phyloP scores from a whole-genome alignment of 1,140 invertebrate genomes.

The Leptoteleia sp. region DNA sequence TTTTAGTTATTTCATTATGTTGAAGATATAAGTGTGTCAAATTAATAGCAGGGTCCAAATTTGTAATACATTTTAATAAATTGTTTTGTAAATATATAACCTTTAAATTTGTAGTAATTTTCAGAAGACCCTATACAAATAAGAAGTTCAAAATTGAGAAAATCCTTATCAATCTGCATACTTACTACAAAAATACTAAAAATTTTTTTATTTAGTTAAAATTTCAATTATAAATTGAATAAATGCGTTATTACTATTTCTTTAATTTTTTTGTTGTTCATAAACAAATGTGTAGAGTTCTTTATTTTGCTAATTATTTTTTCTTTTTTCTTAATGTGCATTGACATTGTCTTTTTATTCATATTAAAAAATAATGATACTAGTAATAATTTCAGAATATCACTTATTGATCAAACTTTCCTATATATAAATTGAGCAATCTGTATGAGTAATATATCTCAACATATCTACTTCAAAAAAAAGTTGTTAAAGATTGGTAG shows the following conservation, averaged over 20 bases:
- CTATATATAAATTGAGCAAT: too few species aligned
- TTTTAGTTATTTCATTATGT: slow-evolving; percentile 85
- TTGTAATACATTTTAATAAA: slow-evolving; percentile 83
- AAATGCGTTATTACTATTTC: slow-evolving; percentile 77
- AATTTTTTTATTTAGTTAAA: slow-evolving; percentile 52
- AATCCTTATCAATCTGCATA: too few species aligned
- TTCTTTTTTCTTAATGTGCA: background rate
- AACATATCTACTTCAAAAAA: too few species aligned
- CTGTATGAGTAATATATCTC: too few species aligned
- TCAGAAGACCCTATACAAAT: slow-evolving; percentile 57
- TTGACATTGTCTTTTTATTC: background rate
- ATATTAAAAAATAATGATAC: slow-evolving; percentile 2
- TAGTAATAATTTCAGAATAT: background rate
- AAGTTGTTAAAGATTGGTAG: too few species aligned
- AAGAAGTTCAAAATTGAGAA: too few species aligned
- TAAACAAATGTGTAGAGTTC: slow-evolving; percentile 80
- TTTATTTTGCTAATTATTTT: slow-evolving; percentile 65
- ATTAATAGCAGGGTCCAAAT: slow-evolving; percentile 82
- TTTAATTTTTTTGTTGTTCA: slow-evolving; percentile 80
- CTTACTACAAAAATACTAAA: too few species aligned
- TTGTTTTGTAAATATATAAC: slow-evolving; percentile 86
- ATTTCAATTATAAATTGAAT: slow-evolving; percentile 1
- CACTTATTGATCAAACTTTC: slow-evolving; percentile 48
- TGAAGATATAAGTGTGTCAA: slow-evolving; percentile 86
- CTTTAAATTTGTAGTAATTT: slow-evolving; percentile 80